Evolutionary conservation across 2,888 invertebrate species (phyloP), one percentile per base, ranked within the genome.

Genomic region (Cactoblastis cactorum): DNA sequence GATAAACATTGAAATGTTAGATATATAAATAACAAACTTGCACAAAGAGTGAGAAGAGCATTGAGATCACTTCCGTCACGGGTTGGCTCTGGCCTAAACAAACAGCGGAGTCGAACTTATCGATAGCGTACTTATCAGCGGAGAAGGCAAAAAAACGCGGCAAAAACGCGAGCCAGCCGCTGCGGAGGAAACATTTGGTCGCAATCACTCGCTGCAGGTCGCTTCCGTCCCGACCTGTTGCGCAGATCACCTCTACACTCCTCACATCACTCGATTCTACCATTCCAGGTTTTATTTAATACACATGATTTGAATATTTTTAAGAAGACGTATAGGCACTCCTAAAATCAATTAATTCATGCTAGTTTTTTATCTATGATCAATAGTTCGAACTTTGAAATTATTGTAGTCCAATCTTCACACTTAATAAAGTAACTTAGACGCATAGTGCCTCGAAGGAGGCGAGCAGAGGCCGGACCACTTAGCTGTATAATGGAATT

Each of bases 191-290:
- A 89, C 88, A 88, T 87, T 89, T 87, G 88, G 88, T 88, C 80
- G 85, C 87, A 86, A 87, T 88, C 84, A 84, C 75, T 68, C 78
- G 75, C 67, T 83, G 86, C 88, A 89, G 86, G 86, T 87, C 88
- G 82, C 82, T 88, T 89, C 88, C 88, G 88, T 82, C 85, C 85
- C 87, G 87, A 88, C 88, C 87, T 89, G 87, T 89, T 89, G 87
- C 87, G 83, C 87, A 87, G 87, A 86, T 79, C 75, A 74, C 72
- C 70, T 61, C 63, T 61, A 59, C 63, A 56, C 56, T 56, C 52
- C 39, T 52, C 9, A 41, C 14, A 34, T 22, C 41, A 41, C 33
- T 49, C 41, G n/a, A 41, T 37, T 45, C 24, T 12, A 28, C 9
- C 4, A 28, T 14, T 17, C 28, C 9, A 4, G 3, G 12, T 22